Percentiles rank a stretch among this genome's conserved stretches.
phyloP scores from a whole-genome alignment of 2,113 vertebrate species.

The Pteropus alecto region DNA sequence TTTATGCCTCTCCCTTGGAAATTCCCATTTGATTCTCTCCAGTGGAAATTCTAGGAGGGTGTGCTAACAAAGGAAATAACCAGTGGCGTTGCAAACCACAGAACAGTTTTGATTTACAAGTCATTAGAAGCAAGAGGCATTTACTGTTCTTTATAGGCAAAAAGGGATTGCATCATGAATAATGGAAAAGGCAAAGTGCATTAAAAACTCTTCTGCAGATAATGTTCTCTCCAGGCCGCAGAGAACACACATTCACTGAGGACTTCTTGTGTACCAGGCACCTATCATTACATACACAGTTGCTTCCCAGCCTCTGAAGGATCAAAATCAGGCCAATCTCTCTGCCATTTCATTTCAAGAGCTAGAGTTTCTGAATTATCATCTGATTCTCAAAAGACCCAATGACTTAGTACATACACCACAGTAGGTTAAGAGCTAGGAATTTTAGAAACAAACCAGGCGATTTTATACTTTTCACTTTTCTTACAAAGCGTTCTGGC shows the following conservation, averaged over 20 bases:
- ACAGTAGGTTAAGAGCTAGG: neutral
- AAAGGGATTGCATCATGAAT: constrained; percentile 67
- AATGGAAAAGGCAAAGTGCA: constrained; percentile 66
- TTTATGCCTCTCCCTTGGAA: constrained; percentile 55
- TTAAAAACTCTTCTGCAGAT: constrained; percentile 37
- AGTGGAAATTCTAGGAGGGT: constrained; percentile 60
- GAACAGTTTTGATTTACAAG: constrained; percentile 69
- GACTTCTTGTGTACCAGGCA: no score
- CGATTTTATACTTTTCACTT: neutral
- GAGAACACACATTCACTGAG: neutral
- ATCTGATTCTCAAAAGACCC: neutral
- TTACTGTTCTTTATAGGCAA: constrained; percentile 58
- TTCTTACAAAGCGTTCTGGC: neutral
- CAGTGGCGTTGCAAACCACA: constrained; percentile 52
- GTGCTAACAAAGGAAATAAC: constrained; percentile 61
- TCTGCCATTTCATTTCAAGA: neutral
- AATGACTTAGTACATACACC: neutral
- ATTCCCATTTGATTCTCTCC: constrained; percentile 59
- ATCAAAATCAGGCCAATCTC: neutral
- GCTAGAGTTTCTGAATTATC: neutral
- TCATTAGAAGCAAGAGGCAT: constrained; percentile 61
- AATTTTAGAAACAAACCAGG: neutral
- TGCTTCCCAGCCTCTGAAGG: neutral
- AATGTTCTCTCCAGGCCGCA: neutral
- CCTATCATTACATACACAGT: accelerated